Evolutionary conservation across 1,140 invertebrate genomes (phyloP), one percentile per base, ranked within the genome.

Genomic region (Apis florea): DNA sequence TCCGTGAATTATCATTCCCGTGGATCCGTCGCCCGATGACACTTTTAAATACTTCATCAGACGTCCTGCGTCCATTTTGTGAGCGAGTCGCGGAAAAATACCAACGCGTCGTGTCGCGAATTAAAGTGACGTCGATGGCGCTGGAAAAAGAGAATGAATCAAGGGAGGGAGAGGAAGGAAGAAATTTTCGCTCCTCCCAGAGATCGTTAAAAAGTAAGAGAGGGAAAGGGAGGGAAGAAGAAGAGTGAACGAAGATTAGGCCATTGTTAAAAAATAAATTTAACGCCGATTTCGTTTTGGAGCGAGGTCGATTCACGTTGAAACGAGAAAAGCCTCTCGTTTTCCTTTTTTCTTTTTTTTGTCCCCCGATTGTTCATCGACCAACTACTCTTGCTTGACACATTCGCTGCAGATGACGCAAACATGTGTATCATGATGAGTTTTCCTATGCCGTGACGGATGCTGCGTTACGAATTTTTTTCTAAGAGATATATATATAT

Each of bases 251-350:
- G 58, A 74, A 21, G 51, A 15, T 40, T 40, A 54, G 40, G 63
- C 31, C 54, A 58, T 59, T 80, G n/a, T n/a, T n/a, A n/a, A n/a
- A n/a, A 82, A 82, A 68, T 76, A 68, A 82, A 76, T 67, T 82
- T 76, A 54, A 82, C 49, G 64, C 11, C 12, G 47, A 17, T 53
- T 68, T 40, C 31, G 31, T 40, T 40, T 40, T 5, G 4, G 31
- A 31, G 2, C 0, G 31, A 40, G 31, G 31, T 40, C 31, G 31
- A 0, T 6, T 40, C 31, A 40, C 31, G 17, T 59, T 26, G 19
- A 54, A 74, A 8, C 9, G 13, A 67, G 8, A 51, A 59, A 15
- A 53, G 12, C 31, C 8, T 24, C n/a, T 51, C 5, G 17, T 6
- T 11, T 10, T 24, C 21, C 59, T 54, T n/a, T 47, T 56, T 71